These are phyloP conservation scores for Hydra vulgaris DNA, from an alignment of 30 jellyfish, hydroid and myxozoan genomes.

Conservation along the genomic window DNA sequence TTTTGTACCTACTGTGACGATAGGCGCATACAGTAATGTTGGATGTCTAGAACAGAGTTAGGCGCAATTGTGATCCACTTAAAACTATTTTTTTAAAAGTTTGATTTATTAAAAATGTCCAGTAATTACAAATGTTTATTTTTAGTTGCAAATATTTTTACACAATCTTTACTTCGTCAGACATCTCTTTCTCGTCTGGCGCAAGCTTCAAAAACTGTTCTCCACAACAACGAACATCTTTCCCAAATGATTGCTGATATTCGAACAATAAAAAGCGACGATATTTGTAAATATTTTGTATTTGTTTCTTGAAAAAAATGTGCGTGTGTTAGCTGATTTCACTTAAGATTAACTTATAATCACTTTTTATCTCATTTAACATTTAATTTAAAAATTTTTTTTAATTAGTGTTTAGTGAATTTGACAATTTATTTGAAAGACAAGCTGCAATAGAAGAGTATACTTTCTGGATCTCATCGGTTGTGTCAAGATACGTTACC, in stretches of 20 bases:
- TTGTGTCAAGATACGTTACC: slow-evolving; percentile 70
- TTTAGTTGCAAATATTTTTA: slow-evolving; percentile 87
- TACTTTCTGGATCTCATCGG: slow-evolving; percentile 81
- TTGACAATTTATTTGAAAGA: slow-evolving; percentile 59
- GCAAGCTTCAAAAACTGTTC: slow-evolving; percentile 94
- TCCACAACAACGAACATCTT: slow-evolving; percentile 72
- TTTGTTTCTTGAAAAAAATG: slow-evolving; percentile 69
- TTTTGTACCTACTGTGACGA: too few species aligned
- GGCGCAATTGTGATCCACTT: too few species aligned
- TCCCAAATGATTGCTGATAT: slow-evolving; percentile 81
- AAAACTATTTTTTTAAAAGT: too few species aligned
- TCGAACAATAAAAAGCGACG: slow-evolving; percentile 33
- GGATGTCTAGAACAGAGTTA: too few species aligned
- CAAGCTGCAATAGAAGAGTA: slow-evolving; percentile 92
- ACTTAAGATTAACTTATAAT: background rate
- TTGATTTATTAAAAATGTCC: too few species aligned
- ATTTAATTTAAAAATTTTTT: background rate
- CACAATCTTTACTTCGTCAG: slow-evolving; percentile 81
- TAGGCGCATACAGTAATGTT: too few species aligned
- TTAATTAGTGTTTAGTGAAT: slow-evolving; percentile 63
- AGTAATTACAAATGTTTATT: background rate
- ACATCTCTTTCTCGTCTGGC: slow-evolving; percentile 95
- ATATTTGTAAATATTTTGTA: slow-evolving; percentile 46
- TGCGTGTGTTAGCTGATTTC: too few species aligned
- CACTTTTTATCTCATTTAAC: background rate